Conservation (phyloP, 2,113 vertebrate species). For the Nerophis lumbriciformis region DNA sequence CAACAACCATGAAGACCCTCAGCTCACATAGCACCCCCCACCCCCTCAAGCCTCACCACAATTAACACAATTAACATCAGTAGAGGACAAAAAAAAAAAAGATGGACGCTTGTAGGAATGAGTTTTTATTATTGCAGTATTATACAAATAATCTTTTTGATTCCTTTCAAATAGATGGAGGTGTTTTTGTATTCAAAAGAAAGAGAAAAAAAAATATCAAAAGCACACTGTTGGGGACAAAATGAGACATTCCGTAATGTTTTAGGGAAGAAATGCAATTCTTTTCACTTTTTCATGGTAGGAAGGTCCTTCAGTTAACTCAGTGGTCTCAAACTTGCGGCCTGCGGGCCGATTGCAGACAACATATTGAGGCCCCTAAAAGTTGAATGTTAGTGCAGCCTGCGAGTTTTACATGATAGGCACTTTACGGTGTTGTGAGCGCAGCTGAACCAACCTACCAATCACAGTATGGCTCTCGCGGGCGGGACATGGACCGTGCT, state of each 20-base stretch:
- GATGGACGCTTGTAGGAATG: conserved; percentile 32
- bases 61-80: conserved; percentile 54
- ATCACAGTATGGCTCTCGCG: too few relatives aligned
- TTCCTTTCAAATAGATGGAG: conserved; percentile 37
- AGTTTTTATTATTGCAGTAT: conserved; percentile 64
- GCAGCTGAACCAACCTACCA: too few relatives aligned
- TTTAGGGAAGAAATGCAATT: conserved; percentile 58
- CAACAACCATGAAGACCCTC: conserved; percentile 66
- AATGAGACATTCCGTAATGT: conserved; percentile 66
- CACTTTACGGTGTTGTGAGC: too few relatives aligned
- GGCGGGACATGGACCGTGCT: too few relatives aligned
- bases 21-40: conserved; percentile 32
- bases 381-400: too few relatives aligned
- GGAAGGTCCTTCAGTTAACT: too few relatives aligned
- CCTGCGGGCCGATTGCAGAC: too few relatives aligned
- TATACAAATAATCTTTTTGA: conserved; percentile 39
- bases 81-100: conserved; percentile 24
- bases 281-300: background rate
- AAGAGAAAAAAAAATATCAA: conserved; percentile 42
- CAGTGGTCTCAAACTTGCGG: too few relatives aligned
- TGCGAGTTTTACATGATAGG: too few relatives aligned
- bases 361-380: too few relatives aligned
- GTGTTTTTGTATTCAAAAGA: conserved; percentile 57
- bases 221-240: conserved; percentile 66
- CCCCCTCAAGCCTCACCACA: conserved; percentile 27